Conservation (phyloP, 2,888 invertebrate species). For the Magallana nippona region DNA sequence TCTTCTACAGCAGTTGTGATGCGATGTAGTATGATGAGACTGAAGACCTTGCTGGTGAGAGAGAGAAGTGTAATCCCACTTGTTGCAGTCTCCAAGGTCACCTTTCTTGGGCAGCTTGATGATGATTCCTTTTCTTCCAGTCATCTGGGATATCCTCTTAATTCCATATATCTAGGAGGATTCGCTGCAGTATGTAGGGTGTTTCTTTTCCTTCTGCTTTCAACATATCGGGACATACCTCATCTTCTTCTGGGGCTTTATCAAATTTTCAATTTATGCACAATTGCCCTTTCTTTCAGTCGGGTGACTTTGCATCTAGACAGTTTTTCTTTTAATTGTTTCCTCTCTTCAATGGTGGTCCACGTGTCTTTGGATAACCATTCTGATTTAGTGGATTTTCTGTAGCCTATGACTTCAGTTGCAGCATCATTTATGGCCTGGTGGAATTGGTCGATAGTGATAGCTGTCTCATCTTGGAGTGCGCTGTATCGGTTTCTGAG, state of each 20-base stretch:
- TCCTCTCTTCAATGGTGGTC: too few relatives aligned
- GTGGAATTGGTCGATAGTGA: constrained; percentile 12
- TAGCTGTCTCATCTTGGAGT: neutral
- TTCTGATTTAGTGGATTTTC: too few relatives aligned
- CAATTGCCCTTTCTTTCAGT: neutral
- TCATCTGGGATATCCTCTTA: constrained; percentile 7
- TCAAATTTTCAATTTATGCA: too few relatives aligned
- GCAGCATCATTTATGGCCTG: neutral
- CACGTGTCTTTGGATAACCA: too few relatives aligned
- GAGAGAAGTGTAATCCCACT: constrained; percentile 44
- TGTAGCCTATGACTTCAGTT: neutral
- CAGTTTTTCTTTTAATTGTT: too few relatives aligned
- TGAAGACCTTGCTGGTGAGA: constrained; percentile 42
- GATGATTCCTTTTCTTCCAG: neutral
- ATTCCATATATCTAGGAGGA: constrained; percentile 4
- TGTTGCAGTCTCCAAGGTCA: constrained; percentile 45
- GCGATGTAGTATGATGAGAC: constrained; percentile 40
- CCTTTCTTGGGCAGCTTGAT: constrained; percentile 34
- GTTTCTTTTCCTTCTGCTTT: neutral
- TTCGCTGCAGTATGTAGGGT: neutral
- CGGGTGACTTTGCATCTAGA: too few relatives aligned
- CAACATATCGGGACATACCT: too few relatives aligned
- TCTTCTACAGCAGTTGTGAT: constrained; percentile 14
- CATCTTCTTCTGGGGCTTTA: too few relatives aligned
- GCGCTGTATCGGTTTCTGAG: constrained; percentile 38